Evolutionary conservation across 1,140 invertebrate genomes (phyloP).

Genomic region (Apis mellifera): DNA sequence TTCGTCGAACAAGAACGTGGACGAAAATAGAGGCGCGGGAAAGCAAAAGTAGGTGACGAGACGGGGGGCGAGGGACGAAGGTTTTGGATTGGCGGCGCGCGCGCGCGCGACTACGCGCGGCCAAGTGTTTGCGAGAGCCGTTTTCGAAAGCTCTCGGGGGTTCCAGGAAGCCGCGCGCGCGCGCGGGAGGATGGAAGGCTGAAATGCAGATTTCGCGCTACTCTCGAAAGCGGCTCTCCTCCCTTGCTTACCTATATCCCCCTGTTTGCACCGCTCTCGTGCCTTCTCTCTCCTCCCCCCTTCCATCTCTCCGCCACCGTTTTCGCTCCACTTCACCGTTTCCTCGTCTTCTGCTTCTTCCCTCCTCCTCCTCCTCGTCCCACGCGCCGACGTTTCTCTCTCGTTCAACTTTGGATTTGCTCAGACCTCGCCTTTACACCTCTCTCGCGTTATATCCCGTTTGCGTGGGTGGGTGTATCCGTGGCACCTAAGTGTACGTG

Average conservation of each 20-base stretch:
- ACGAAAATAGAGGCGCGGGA: slow-evolving; percentile 48
- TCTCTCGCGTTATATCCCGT: slow-evolving; percentile 32
- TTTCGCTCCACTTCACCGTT: slow-evolving; percentile 65
- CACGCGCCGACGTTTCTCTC: slow-evolving; percentile 35
- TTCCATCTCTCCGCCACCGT: slow-evolving; percentile 29
- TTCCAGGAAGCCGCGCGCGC: slow-evolving; percentile 45
- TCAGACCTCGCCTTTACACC: slow-evolving; percentile 65
- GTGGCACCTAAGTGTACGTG: too few relatives aligned
- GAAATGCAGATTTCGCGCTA: slow-evolving; percentile 80
- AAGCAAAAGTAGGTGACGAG: slow-evolving; percentile 73
- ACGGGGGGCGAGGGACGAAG: neutral
- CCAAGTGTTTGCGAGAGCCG: slow-evolving; percentile 79
- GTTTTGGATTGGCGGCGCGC: neutral
- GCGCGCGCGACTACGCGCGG: slow-evolving; percentile 31
- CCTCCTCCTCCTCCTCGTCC: slow-evolving; percentile 42
- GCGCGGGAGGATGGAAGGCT: slow-evolving; percentile 71
- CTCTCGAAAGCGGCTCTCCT: slow-evolving; percentile 69
- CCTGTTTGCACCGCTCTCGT: slow-evolving; percentile 59
- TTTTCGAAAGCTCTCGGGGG: slow-evolving; percentile 78
- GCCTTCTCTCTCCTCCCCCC: slow-evolving; percentile 29
- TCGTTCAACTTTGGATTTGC: slow-evolving; percentile 66
- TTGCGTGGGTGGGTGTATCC: too few relatives aligned
- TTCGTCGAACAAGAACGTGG: neutral
- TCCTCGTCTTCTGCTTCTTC: slow-evolving; percentile 40
- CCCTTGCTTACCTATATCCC: slow-evolving; percentile 59